Evolutionary conservation across 2,797 vertebrate genomes (phyloP).

Genomic region (Peromyscus aztecus): DNA sequence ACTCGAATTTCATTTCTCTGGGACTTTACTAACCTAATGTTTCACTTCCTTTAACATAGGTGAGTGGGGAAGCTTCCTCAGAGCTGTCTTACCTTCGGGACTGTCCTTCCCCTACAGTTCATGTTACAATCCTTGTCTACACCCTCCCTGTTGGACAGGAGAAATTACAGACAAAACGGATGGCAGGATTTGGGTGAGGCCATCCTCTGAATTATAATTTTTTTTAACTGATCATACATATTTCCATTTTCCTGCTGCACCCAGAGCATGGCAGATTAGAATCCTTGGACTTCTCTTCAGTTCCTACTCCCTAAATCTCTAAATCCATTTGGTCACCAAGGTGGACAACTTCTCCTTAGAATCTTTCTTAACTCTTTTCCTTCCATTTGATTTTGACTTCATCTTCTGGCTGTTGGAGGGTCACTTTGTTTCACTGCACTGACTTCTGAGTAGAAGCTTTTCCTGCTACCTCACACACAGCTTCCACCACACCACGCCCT

Average conservation of each 20-base stretch:
- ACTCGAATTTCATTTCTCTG: slow-evolving; percentile 68
- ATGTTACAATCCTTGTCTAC: neutral
- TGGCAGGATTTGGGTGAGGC: neutral
- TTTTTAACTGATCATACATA: slow-evolving; percentile 8
- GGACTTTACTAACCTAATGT: slow-evolving; percentile 51
- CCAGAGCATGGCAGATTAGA: neutral
- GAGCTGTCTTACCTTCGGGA: slow-evolving; percentile 44
- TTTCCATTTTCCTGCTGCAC: slow-evolving; percentile 14
- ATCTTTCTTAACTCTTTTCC: neutral
- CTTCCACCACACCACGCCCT: neutral
- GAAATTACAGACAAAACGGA: neutral
- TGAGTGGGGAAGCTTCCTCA: slow-evolving; percentile 62
- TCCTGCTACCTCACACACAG: neutral
- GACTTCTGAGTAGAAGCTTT: neutral
- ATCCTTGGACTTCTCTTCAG: neutral
- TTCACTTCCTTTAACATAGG: slow-evolving; percentile 77
- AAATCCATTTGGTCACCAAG: neutral
- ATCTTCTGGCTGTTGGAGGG: neutral
- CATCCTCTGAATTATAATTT: neutral
- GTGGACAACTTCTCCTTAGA: slow-evolving; percentile 7
- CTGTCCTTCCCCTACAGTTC: slow-evolving; percentile 32
- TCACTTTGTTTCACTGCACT: slow-evolving; percentile 21
- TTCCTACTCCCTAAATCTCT: neutral
- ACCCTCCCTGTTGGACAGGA: neutral
- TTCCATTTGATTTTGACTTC: slow-evolving; percentile 34